These are phyloP conservation scores for Pogonomyrmex californicus DNA, from an alignment of 1,140 invertebrate genomes.

Conservation along the genomic window DNA sequence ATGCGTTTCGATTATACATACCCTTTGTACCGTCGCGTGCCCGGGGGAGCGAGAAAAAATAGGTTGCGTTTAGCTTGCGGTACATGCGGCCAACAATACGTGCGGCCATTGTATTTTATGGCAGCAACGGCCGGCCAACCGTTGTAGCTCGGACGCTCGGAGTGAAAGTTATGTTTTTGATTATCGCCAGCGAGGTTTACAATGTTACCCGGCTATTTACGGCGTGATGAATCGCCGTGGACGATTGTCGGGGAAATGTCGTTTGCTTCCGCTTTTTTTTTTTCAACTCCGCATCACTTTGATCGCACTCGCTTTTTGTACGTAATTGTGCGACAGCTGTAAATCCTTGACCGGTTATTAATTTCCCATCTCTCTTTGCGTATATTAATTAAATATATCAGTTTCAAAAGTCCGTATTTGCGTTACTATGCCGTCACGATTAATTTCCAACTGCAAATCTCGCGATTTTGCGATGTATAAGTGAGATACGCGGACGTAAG, in stretches of 20 bases:
- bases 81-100: slow-evolving; percentile 56
- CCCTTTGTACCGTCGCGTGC: slow-evolving; percentile 49
- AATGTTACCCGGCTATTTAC: slow-evolving; percentile 55
- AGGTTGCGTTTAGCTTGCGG: slow-evolving; percentile 62
- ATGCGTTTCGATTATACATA: slow-evolving; percentile 63
- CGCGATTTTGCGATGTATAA: neutral
- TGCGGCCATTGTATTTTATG: slow-evolving; percentile 54
- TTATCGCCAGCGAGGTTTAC: slow-evolving; percentile 54
- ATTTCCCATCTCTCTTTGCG: slow-evolving; percentile 26
- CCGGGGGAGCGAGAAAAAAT: slow-evolving; percentile 48
- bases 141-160: slow-evolving; percentile 30
- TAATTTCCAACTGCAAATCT: neutral
- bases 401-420: neutral
- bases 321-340: slow-evolving; percentile 11
- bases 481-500: neutral
- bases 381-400: neutral
- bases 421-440: neutral
- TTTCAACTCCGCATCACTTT: neutral
- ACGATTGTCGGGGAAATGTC: slow-evolving; percentile 43
- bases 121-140: neutral
- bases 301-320: neutral
- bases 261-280: slow-evolving; percentile 32
- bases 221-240: slow-evolving; percentile 41
- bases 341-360: slow-evolving; percentile 32
- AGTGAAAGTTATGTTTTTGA: slow-evolving; percentile 65